Evolutionary conservation across 92 coral and sea anemone genomes (phyloP), one percentile per base, ranked within the genome.

Genomic region (Epizoanthus rinbou): DNA sequence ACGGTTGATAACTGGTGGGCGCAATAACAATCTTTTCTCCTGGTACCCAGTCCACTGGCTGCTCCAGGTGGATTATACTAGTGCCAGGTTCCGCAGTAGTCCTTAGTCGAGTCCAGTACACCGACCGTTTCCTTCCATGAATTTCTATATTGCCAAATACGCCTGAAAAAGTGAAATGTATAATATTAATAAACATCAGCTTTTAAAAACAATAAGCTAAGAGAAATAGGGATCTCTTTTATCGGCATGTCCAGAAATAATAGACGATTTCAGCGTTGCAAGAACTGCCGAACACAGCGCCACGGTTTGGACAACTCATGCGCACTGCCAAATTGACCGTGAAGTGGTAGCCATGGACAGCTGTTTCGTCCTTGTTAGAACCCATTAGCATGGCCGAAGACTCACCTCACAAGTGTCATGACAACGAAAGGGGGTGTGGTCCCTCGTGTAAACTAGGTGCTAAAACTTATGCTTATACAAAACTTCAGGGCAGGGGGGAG

Each of bases 41-140:
- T 43, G 52, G 86, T 16, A 39, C 87, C 98, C 98, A 94, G 89
- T 94, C 98, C 56, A 88, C 93, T 11, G 86, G 75, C 16, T 83
- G 75, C 79, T 75, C 85, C 60, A 94, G 75, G 35, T 84, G 86
- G 24, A 94, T 88, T 25, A 75, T 57, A 18, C 60, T 83, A n/a
- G 67, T 82, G 78, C 96, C 96, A 64, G 84, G 72, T 18, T 90
- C 86, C 69, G 88, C 94, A 31, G 94, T 92, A 57, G 58, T 68
- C 22, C 71, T 84, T 31, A 94, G 94, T 22, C 94, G 92, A 7
- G 94, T 94, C 98, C 98, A 94, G 91, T 94, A 94, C 79, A 91
- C 93, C 57, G 87, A 80, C 18, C 87, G 85, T 37, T 92, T 92
- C 21, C 62, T 58, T 9, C 98, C 98, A 81, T 94, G 98, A 25